Evolutionary conservation across 2,113 vertebrate species (phyloP).

Genomic region (Rhineura floridana): DNA sequence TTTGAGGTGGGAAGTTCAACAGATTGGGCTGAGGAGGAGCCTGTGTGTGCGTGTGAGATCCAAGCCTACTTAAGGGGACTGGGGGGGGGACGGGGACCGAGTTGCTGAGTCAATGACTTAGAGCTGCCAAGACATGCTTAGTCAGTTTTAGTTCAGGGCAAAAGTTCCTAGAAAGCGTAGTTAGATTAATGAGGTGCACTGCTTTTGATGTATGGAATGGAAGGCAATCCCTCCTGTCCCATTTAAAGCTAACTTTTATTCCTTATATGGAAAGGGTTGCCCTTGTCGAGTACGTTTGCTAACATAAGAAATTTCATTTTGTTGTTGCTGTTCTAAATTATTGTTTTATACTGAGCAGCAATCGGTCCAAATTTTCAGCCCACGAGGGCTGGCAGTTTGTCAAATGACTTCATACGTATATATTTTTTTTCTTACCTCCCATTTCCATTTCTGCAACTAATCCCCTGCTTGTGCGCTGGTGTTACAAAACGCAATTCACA

Average conservation of each 20-base stretch:
- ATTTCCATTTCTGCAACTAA: background rate
- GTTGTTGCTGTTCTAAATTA: background rate
- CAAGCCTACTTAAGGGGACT: no score
- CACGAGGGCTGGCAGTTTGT: fast-evolving
- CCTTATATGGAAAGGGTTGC: background rate
- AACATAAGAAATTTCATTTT: constrained; percentile 4
- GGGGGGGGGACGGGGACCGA: no score
- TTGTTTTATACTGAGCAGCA: background rate
- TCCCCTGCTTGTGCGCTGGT: background rate
- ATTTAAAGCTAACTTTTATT: background rate
- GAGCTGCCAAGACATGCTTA: no score
- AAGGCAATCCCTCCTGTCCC: background rate
- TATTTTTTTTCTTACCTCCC: background rate
- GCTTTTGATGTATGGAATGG: background rate
- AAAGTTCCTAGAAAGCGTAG: no score
- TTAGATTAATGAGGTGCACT: background rate
- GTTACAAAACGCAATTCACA: background rate
- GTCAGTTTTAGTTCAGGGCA: no score
- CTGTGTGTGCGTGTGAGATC: no score
- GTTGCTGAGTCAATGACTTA: no score
- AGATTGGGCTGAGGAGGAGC: no score
- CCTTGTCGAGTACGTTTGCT: background rate
- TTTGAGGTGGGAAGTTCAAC: no score
- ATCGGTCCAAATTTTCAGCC: background rate
- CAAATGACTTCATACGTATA: background rate